Conservation (phyloP, 2,797 vertebrate species). For the Halcyon smyrnensis region DNA sequence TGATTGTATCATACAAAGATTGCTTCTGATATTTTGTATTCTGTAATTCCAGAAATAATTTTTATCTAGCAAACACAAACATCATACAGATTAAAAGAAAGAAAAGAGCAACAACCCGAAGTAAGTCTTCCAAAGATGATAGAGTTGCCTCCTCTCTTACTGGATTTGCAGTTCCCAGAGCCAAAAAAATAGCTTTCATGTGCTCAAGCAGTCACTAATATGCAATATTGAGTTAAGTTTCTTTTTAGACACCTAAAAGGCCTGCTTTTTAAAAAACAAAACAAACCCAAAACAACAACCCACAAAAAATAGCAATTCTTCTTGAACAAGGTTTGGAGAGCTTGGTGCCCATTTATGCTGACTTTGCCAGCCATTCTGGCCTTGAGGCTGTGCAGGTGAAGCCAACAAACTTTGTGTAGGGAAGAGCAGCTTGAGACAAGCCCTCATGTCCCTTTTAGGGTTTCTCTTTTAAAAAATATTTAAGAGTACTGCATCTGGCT, state of each 20-base stretch:
- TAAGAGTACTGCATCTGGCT: not conserved
- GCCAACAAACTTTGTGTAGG: not conserved
- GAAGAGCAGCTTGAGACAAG: not conserved
- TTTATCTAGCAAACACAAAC: not conserved
- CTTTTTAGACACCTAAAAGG: not conserved
- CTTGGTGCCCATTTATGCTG: not conserved
- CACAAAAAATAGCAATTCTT: accelerated
- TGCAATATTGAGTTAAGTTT: not conserved
- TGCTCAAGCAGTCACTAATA: not conserved
- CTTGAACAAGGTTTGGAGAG: not conserved
- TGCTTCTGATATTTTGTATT: not conserved
- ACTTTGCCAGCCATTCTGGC: not conserved
- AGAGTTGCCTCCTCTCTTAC: not conserved
- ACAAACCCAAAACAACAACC: not conserved
- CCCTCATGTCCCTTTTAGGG: not conserved
- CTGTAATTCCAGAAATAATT: not conserved
- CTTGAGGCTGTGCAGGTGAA: not conserved
- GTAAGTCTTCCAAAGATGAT: not conserved
- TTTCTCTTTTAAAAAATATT: not conserved
- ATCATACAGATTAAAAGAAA: not conserved
- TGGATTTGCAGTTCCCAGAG: not conserved
- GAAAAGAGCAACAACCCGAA: not conserved
- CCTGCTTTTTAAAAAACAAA: too few species aligned
- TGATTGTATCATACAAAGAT: not conserved
- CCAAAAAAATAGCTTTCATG: not conserved